Evolutionary conservation across 2,113 vertebrate species (phyloP), one percentile per base, ranked within the genome.

Genomic region (Semicossyphus pulcher): DNA sequence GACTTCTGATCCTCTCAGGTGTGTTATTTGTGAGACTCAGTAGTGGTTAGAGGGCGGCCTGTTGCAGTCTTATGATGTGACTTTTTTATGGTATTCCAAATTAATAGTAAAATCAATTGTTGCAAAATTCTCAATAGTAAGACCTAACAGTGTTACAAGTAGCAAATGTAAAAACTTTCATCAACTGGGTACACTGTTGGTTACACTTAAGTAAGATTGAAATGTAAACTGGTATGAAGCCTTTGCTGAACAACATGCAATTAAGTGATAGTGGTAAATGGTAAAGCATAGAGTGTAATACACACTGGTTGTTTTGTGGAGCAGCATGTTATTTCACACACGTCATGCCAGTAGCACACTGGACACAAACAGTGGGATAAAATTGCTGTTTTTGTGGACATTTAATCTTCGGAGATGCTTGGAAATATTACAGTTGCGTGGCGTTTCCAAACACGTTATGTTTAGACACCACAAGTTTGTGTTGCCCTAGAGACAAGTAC

Each of bases 1-100:
- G 31, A 41, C 25, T 49, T 18, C 77, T 34, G 58, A 59, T 58
- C n/a, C 29, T 45, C 61, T 76, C 70, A 80, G 80, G 85, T 80
- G 86, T 78, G 66, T 39, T 48, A n/a, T 71, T 49, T 63, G 14
- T 75, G 58, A 52, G 49, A 49, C 1, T 32, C 16, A 23, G 70
- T 45, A 18, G 16, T 47, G 59, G 32, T 80, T 58, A 36, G 25
- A 51, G 25, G 21, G 14, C 0, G 25, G 65, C 63, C n/a, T 76
- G 58, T 64, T 51, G 20, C 34, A 36, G 21, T 64, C 26, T 34
- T 20, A 31, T 56, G 8, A 39, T 20, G 32, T n/a, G 25, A 3
- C 3, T 26, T 23, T n/a, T 42, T 21, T 29, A 14, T 29, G 18
- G 9, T 6, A 12, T 25, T 11, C 7, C 23, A 18, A 61, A 68